Percentiles rank a stretch among this genome's conserved stretches.
These are phyloP conservation scores for Nezara viridula DNA, from an alignment of 2,888 invertebrate genomes.

Conservation along the genomic window DNA sequence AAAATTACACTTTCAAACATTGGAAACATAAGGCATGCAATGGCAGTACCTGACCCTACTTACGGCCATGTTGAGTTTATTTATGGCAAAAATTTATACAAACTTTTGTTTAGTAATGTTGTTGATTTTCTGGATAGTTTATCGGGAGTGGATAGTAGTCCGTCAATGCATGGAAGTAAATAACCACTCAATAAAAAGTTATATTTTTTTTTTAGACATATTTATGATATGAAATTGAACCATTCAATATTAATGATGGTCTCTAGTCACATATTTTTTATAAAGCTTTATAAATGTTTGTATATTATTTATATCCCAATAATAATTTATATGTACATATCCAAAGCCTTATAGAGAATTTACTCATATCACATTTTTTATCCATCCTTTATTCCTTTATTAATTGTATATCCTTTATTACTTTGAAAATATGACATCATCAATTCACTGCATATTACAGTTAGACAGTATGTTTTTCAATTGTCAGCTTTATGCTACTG, in stretches of 20 bases:
- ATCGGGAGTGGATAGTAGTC: background rate
- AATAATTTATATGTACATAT: too few species aligned
- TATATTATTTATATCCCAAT: too few species aligned
- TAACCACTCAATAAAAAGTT: background rate
- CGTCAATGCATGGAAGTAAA: background rate
- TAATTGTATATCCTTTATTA: too few species aligned
- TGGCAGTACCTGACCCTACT: background rate
- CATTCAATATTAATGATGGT: background rate
- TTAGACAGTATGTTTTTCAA: too few species aligned
- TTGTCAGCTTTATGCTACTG: too few species aligned
- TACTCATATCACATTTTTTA: too few species aligned
- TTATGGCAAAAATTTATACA: slow-evolving; percentile 19
- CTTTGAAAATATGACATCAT: too few species aligned
- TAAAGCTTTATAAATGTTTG: too few species aligned
- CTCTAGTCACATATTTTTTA: background rate
- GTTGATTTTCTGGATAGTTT: slow-evolving; percentile 18
- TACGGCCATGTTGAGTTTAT: slow-evolving; percentile 8
- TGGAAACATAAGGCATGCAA: background rate
- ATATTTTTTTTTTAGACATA: background rate
- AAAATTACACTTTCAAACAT: background rate
- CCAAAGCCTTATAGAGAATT: too few species aligned
- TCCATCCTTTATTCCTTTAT: too few species aligned
- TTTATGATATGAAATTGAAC: background rate
- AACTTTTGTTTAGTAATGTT: background rate
- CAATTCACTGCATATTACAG: too few species aligned